phyloP scores from a whole-genome alignment of 2,797 vertebrate species.

The Siniperca undulata region DNA sequence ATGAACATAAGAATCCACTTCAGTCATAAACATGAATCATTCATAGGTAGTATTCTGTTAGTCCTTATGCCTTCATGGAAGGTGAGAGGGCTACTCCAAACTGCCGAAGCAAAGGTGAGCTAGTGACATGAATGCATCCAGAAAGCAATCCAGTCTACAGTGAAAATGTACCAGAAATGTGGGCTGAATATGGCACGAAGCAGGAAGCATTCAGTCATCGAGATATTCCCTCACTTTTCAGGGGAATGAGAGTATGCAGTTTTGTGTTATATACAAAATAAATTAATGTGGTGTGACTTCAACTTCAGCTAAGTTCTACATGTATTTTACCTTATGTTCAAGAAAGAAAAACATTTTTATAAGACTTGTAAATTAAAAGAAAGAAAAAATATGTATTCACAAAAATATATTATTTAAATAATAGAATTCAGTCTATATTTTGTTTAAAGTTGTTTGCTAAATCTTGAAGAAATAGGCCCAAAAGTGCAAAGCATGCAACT shows the following conservation, averaged over 20 bases:
- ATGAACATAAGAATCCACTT: slow-evolving; percentile 72
- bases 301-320: slow-evolving; percentile 37
- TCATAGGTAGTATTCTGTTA: slow-evolving; percentile 81
- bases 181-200: slow-evolving; percentile 7
- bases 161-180: slow-evolving; percentile 22
- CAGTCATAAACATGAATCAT: slow-evolving; percentile 69
- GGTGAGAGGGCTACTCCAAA: slow-evolving; percentile 84
- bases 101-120: slow-evolving; percentile 67
- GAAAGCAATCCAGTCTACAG: slow-evolving; percentile 23
- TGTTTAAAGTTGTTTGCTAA: slow-evolving; percentile 34
- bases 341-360: slow-evolving; percentile 59
- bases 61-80: slow-evolving; percentile 90
- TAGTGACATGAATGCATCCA: slow-evolving; percentile 34
- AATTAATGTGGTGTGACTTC: slow-evolving; percentile 55
- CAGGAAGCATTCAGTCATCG: slow-evolving; percentile 15
- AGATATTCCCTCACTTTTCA: slow-evolving; percentile 36
- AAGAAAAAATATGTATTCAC: slow-evolving; percentile 56
- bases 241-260: slow-evolving; percentile 27
- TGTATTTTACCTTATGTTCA: slow-evolving; percentile 25
- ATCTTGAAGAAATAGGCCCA: slow-evolving; percentile 43
- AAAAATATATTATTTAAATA: slow-evolving; percentile 59
- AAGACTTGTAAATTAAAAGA: slow-evolving; percentile 80
- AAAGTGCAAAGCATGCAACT: slow-evolving; percentile 79
- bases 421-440: slow-evolving; percentile 36
- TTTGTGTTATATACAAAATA: slow-evolving; percentile 65